Evolutionary conservation across 2,797 vertebrate genomes (phyloP).

Genomic region (Silurus lanzhouensis): DNA sequence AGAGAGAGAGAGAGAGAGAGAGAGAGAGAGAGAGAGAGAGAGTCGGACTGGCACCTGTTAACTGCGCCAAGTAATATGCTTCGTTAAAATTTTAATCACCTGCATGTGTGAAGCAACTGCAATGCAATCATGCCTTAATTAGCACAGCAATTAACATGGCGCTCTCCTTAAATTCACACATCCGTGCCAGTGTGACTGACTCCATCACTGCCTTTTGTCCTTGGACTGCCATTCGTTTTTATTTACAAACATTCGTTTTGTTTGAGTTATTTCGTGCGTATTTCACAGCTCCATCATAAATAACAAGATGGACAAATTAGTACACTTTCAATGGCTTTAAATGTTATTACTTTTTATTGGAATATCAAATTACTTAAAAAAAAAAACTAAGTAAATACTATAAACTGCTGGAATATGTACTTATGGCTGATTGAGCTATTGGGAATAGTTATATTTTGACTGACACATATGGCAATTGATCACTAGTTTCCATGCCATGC

Average conservation of each 20-base stretch:
- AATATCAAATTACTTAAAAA: neutral
- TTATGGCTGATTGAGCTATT: slow-evolving; percentile 61
- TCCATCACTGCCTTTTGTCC: slow-evolving; percentile 66
- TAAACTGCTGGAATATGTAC: slow-evolving; percentile 15
- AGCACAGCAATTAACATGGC: slow-evolving; percentile 99
- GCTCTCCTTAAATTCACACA: slow-evolving; percentile 74
- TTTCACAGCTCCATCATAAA: slow-evolving; percentile 36
- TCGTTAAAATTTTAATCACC: slow-evolving; percentile 99
- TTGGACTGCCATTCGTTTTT: slow-evolving; percentile 75
- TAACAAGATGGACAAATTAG: neutral
- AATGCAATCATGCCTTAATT: slow-evolving; percentile 99
- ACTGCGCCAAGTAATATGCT: slow-evolving; percentile 98
- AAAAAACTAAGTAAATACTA: neutral
- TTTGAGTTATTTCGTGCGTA: slow-evolving; percentile 46
- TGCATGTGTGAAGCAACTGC: slow-evolving; percentile 99
- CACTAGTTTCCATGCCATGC: slow-evolving; percentile 57
- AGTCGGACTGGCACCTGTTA: slow-evolving; percentile 86
- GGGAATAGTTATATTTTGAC: slow-evolving; percentile 72
- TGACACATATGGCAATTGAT: slow-evolving; percentile 70
- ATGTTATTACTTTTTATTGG: neutral
- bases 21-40: slow-evolving; percentile 47
- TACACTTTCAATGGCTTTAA: neutral
- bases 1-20: neutral
- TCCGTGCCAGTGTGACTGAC: slow-evolving; percentile 58
- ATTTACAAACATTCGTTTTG: slow-evolving; percentile 72